These are phyloP conservation scores for Uria lomvia DNA, from an alignment of 2,113 vertebrate genomes.

Conservation along the genomic window DNA sequence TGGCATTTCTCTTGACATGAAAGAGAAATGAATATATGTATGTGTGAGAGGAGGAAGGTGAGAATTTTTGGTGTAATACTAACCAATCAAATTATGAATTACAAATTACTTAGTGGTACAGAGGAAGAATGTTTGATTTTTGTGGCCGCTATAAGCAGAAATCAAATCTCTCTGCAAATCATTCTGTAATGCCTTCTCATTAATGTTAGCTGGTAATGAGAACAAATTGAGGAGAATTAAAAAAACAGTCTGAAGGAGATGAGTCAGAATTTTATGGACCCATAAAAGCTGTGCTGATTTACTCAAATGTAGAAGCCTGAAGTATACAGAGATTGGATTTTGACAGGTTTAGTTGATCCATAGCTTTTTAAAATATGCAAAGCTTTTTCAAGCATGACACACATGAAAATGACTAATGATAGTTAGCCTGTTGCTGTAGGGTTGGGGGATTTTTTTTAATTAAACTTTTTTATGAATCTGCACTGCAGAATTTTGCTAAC, in stretches of 20 bases:
- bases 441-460: slow-evolving; percentile 64
- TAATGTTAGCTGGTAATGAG: slow-evolving; percentile 74
- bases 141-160: slow-evolving; percentile 37
- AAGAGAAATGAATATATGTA: background rate
- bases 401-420: slow-evolving; percentile 72
- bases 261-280: slow-evolving; percentile 77
- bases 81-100: background rate
- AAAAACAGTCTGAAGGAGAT: slow-evolving; percentile 68
- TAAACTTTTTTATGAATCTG: slow-evolving; percentile 74
- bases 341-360: slow-evolving; percentile 78
- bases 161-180: slow-evolving; percentile 63
- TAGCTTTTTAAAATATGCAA: slow-evolving; percentile 77
- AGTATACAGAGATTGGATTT: slow-evolving; percentile 70
- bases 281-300: slow-evolving; percentile 76
- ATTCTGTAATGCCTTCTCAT: slow-evolving; percentile 72
- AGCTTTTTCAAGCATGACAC: slow-evolving; percentile 73
- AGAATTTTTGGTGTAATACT: background rate
- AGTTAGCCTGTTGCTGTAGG: slow-evolving; percentile 58
- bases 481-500: slow-evolving; percentile 70
- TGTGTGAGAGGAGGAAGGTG: background rate
- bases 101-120: background rate
- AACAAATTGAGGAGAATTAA: slow-evolving; percentile 75
- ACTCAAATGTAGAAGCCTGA: slow-evolving; percentile 66
- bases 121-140: slow-evolving; percentile 10
- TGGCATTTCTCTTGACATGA: background rate